Percentiles rank a stretch among this genome's conserved stretches.
Evolutionary conservation across 2,888 invertebrate species (phyloP).

Genomic region (Linnaemya tessellans): DNA sequence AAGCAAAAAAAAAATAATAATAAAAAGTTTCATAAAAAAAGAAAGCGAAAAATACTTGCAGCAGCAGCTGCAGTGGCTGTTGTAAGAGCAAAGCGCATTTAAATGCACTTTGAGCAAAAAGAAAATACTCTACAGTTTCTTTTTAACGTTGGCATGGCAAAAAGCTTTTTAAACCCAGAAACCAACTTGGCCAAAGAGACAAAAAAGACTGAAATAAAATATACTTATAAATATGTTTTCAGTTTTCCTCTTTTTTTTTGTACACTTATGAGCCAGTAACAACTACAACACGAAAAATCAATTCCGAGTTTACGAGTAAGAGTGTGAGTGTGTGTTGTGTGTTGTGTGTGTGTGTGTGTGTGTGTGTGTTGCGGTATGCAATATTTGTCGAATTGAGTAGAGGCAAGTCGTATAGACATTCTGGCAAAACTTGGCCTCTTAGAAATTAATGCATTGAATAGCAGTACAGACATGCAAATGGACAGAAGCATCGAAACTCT

Average conservation of each 20-base stretch:
- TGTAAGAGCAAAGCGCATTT: conserved; percentile 57
- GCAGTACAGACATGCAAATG: too few relatives aligned
- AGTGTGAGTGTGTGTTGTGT: not conserved
- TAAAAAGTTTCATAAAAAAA: too few relatives aligned
- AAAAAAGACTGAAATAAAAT: not conserved
- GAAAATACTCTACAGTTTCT: conserved; percentile 46
- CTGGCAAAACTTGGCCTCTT: not conserved
- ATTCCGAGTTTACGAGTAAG: conserved; percentile 20
- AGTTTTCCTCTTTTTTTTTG: too few relatives aligned
- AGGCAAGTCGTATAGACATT: conserved; percentile 17
- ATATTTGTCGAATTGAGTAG: conserved; percentile 19
- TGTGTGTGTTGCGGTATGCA: conserved; percentile 1
- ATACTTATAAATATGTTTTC: conserved; percentile 3
- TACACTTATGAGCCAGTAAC: not conserved
- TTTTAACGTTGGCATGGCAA: conserved; percentile 42
- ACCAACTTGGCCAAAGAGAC: conserved; percentile 57
- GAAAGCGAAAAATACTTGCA: not conserved
- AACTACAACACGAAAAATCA: conserved; percentile 49
- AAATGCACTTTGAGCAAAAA: conserved; percentile 54
- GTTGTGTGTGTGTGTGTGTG: conserved; percentile 1
- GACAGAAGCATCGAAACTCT: too few relatives aligned
- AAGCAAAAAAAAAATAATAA: not conserved
- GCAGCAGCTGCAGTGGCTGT: conserved; percentile 16
- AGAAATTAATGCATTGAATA: too few relatives aligned
- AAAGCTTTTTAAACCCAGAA: conserved; percentile 56